A percentile compares a stretch with the other conserved stretches of the same genome.
Evolutionary conservation across 2,797 vertebrate genomes (phyloP).

Genomic region (Gambusia yucatana): DNA sequence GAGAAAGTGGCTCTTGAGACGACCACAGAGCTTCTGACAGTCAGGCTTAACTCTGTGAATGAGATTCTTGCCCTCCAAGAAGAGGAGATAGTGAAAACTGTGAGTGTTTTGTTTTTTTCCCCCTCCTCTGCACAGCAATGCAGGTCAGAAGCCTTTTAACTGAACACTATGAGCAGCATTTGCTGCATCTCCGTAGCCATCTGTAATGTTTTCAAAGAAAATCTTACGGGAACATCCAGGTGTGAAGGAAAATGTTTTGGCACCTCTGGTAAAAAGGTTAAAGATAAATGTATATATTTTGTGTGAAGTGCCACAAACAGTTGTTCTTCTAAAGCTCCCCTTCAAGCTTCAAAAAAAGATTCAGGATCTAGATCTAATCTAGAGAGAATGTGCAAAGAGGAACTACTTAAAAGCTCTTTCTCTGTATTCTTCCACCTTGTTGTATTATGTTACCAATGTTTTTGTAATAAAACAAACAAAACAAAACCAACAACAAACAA

Average conservation of each 20-base stretch:
- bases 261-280: background rate
- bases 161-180: background rate
- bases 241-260: background rate
- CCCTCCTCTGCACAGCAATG: background rate
- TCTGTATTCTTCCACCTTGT: too few relatives aligned
- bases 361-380: too few relatives aligned
- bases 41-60: slow-evolving; percentile 85
- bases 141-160: background rate
- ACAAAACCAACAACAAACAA: too few relatives aligned
- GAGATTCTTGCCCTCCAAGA: slow-evolving; percentile 89
- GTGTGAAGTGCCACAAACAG: background rate
- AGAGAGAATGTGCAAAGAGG: too few relatives aligned
- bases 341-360: too few relatives aligned
- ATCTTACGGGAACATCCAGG: background rate
- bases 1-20: slow-evolving; percentile 82
- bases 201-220: background rate
- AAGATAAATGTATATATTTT: background rate
- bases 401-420: too few relatives aligned
- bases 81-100: slow-evolving; percentile 82
- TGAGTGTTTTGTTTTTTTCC: slow-evolving; percentile 30
- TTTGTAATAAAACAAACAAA: too few relatives aligned
- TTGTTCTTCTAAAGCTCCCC: background rate
- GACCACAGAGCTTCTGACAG: slow-evolving; percentile 84
- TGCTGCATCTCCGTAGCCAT: background rate
- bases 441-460: too few relatives aligned